These are phyloP conservation scores for Dolichallabes microphthalmus DNA, from an alignment of 2,113 vertebrate genomes.

Conservation along the genomic window DNA sequence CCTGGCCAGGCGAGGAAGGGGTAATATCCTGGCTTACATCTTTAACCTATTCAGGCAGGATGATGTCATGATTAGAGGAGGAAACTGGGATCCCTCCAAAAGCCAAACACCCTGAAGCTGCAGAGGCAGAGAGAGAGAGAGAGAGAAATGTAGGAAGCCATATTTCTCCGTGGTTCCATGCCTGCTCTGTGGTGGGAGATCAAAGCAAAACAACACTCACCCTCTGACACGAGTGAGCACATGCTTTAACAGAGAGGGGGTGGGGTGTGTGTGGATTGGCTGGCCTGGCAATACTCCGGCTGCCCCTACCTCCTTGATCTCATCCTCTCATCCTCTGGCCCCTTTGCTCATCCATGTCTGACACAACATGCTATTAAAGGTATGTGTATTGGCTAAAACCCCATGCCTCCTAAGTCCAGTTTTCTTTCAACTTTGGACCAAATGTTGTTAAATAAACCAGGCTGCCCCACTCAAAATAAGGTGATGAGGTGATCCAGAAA, in stretches of 20 bases:
- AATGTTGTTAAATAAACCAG: slow-evolving; percentile 56
- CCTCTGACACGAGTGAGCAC: slow-evolving; percentile 62
- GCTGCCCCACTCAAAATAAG: slow-evolving; percentile 50
- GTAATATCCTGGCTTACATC: slow-evolving; percentile 78
- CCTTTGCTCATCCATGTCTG: slow-evolving; percentile 39
- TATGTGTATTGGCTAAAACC: slow-evolving; percentile 44
- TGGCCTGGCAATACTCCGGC: slow-evolving; percentile 8
- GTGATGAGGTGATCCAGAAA: slow-evolving; percentile 72
- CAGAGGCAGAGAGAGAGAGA: slow-evolving; percentile 56
- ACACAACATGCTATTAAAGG: slow-evolving; percentile 53
- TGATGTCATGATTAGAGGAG: slow-evolving; percentile 85
- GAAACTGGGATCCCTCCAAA: slow-evolving; percentile 79
- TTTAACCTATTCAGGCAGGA: slow-evolving; percentile 80
- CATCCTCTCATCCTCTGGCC: slow-evolving; percentile 26
- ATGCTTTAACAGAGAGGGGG: slow-evolving; percentile 61
- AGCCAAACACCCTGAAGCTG: slow-evolving; percentile 76
- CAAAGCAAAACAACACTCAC: slow-evolving; percentile 73
- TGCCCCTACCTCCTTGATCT: slow-evolving; percentile 31
- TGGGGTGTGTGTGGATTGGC: slow-evolving; percentile 38
- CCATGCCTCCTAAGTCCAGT: neutral
- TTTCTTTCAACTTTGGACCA: slow-evolving; percentile 42
- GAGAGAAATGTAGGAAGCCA: slow-evolving; percentile 53
- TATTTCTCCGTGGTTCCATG: slow-evolving; percentile 45
- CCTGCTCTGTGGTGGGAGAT: slow-evolving; percentile 73
- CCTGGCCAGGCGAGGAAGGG: slow-evolving; percentile 61